Evolutionary conservation across 2,797 vertebrate species (phyloP).

Genomic region (Steatocranus sp.): DNA sequence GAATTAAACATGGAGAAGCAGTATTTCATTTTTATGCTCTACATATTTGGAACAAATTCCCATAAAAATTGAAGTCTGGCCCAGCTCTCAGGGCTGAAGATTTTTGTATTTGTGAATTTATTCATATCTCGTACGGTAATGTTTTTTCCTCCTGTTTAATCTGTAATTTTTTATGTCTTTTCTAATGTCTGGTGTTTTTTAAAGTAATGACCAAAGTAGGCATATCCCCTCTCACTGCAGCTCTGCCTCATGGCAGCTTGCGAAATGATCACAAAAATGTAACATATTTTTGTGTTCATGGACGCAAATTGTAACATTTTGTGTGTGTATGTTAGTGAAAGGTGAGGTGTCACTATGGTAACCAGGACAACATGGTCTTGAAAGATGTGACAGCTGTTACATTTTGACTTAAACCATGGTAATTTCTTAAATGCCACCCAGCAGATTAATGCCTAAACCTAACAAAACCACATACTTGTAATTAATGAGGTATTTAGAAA

Average conservation of each 20-base stretch:
- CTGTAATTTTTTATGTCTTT: neutral
- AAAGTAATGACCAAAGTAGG: neutral
- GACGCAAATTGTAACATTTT: neutral
- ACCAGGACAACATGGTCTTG: neutral
- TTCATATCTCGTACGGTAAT: fast-evolving
- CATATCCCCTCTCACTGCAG: neutral
- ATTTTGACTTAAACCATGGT: neutral
- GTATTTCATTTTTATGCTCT: neutral
- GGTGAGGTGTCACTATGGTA: neutral
- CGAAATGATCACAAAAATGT: neutral
- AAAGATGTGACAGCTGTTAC: neutral
- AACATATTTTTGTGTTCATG: neutral
- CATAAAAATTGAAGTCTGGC: neutral
- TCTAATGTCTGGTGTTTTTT: neutral
- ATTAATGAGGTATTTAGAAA: fast-evolving
- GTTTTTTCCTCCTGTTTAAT: neutral
- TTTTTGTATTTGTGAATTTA: neutral
- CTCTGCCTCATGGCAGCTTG: neutral
- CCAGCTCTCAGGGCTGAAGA: neutral
- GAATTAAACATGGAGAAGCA: neutral
- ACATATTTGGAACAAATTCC: neutral
- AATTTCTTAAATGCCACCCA: neutral
- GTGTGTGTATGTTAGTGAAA: neutral
- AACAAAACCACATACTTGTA: neutral
- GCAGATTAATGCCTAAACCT: neutral